These are phyloP conservation scores for Leptoteleia sp. DNA, from an alignment of 1,140 invertebrate genomes.

Conservation along the genomic window DNA sequence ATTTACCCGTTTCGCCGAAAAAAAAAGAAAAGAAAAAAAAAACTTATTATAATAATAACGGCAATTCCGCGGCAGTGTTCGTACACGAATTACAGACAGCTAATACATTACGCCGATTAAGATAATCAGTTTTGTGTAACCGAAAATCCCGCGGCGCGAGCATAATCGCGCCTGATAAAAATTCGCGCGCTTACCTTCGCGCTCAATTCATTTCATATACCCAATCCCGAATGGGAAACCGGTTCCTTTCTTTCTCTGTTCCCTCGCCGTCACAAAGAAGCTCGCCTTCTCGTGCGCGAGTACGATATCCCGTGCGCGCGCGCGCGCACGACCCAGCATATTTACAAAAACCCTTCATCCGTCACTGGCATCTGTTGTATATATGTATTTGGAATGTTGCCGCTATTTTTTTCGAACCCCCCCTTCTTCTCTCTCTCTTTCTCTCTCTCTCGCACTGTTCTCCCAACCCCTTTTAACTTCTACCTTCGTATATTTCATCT, in stretches of 20 bases:
- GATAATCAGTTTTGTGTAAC: slow-evolving; percentile 14
- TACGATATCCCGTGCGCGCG: slow-evolving; percentile 30
- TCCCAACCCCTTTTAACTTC: slow-evolving; percentile 16
- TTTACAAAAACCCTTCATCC: slow-evolving; percentile 63
- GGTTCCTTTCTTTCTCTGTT: slow-evolving; percentile 59
- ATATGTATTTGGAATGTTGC: slow-evolving; percentile 58
- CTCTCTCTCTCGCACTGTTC: neutral
- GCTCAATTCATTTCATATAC: slow-evolving; percentile 60
- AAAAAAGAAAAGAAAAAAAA: too few relatives aligned
- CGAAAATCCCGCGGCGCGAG: slow-evolving; percentile 12
- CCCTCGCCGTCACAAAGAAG: slow-evolving; percentile 56
- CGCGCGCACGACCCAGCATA: slow-evolving; percentile 43
- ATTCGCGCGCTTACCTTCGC: slow-evolving; percentile 56
- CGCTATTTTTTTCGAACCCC: slow-evolving; percentile 35
- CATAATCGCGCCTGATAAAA: slow-evolving; percentile 50
- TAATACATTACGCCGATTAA: slow-evolving; percentile 6
- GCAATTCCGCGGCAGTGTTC: neutral
- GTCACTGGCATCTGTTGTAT: slow-evolving; percentile 58
- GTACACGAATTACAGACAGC: too few relatives aligned
- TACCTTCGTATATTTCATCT: slow-evolving; percentile 37
- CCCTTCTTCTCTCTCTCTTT: too few relatives aligned
- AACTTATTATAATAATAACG: too few relatives aligned
- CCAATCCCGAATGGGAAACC: slow-evolving; percentile 60
- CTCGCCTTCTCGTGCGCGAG: slow-evolving; percentile 50
- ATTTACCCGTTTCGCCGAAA: too few relatives aligned